Evolutionary conservation across 2,113 vertebrate genomes (phyloP), one percentile per base, ranked within the genome.

Genomic region (Rhinogobius similis): DNA sequence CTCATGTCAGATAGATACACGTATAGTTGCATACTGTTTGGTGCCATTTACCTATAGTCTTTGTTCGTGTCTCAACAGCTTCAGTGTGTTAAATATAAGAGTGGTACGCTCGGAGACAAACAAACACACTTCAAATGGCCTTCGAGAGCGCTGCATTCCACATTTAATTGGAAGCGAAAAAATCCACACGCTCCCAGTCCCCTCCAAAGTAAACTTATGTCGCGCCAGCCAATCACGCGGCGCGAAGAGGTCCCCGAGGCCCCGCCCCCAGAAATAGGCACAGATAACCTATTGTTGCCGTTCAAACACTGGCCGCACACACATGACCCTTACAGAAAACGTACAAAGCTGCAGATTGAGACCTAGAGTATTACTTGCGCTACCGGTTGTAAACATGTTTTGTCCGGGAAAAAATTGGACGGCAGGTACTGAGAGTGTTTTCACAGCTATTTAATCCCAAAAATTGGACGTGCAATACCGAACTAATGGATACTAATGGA

Each of bases 131-230:
- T 82, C 79, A 84, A 87, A 84, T 89, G 88, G 87, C 87, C 86
- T 91, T 91, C 77, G 32, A n/a, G n/a, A 75, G 68, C 48, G 66
- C 86, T 59, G 82, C 89, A 90, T 90, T 92, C 89, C 89, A 91
- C 82, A 85, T 87, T 90, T 92, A 91, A 92, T 89, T 90, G 89
- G 79, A 87, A 88, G 79, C 41, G 36, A 72, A 67, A n/a, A 88
- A 86, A 84, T 72, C 72, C 63, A 65, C 55, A 29, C 55, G 72
- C 80, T 75, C 66, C 68, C 76, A 76, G 75, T 76, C 76, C 73
- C 62, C 68, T 91, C 85, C 86, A 85, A 90, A 90, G 87, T 88
- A 90, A 92, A 91, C 88, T 87, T 88, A 74, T 21, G 27, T 55
- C 20, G 20, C 29, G 73, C 76, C 72, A 79, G 70, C 85, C 84